phyloP scores from a whole-genome alignment of 2,888 invertebrate species.

The Synanthedon tipuliformis region DNA sequence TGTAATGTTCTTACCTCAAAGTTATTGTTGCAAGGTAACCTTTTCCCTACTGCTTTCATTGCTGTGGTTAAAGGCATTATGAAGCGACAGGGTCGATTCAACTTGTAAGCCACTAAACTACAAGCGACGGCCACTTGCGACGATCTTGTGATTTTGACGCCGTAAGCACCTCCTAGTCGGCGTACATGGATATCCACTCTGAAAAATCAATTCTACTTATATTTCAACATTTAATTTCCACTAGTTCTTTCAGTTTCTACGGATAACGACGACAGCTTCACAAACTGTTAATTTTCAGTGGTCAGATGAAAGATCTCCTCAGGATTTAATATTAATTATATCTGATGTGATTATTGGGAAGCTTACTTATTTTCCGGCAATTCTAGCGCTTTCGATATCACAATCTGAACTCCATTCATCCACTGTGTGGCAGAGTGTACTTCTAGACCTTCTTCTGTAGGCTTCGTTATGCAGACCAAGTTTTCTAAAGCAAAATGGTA shows the following conservation, averaged over 20 bases:
- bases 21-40: constrained; percentile 44
- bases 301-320: too few species aligned
- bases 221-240: too few species aligned
- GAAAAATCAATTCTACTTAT: not conserved
- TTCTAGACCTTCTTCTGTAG: constrained; percentile 74
- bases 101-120: constrained; percentile 71
- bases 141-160: constrained; percentile 75
- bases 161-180: constrained; percentile 82
- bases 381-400: constrained; percentile 57
- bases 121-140: constrained; percentile 70
- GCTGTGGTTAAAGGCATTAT: constrained; percentile 70
- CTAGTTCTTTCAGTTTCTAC: too few species aligned
- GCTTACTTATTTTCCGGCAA: constrained; percentile 66
- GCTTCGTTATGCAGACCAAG: constrained; percentile 67
- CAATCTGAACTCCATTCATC: constrained; percentile 61
- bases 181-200: constrained; percentile 42
- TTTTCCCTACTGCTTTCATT: constrained; percentile 65
- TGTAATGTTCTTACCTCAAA: constrained; percentile 38
- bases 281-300: too few species aligned
- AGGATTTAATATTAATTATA: too few species aligned
- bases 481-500: constrained; percentile 78
- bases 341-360: constrained; percentile 2
- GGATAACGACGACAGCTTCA: too few species aligned
- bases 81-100: constrained; percentile 73
- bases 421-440: constrained; percentile 70